Conservation (phyloP, 2,113 vertebrate species). For the Nothocercus julius region DNA sequence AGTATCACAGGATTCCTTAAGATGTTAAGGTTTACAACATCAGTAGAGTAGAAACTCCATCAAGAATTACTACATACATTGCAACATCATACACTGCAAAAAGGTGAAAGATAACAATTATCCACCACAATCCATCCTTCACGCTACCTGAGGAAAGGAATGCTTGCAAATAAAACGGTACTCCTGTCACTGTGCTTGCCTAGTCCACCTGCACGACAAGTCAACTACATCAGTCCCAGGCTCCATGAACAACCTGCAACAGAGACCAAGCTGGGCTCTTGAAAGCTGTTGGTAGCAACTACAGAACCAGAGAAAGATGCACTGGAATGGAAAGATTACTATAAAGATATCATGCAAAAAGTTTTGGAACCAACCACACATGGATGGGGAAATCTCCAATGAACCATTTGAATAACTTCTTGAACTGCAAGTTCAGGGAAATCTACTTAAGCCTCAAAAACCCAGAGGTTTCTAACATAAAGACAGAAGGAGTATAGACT, state of each 20-base stretch:
- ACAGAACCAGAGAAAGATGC: not conserved
- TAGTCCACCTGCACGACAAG: not conserved
- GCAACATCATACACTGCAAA: not conserved
- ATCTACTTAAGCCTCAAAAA: not conserved
- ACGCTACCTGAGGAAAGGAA: not conserved
- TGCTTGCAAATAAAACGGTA: not conserved
- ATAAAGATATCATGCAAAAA: not conserved
- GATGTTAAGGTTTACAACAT: not conserved
- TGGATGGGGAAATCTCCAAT: not conserved
- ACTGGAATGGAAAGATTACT: not conserved
- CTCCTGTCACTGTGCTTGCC: not conserved
- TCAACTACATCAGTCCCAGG: rapidly evolving
- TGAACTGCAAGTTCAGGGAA: not conserved
- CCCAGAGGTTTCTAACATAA: not conserved
- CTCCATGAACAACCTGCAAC: not conserved
- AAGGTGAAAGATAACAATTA: not conserved
- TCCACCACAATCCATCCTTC: not conserved
- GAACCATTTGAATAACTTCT: not conserved
- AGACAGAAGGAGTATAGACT: not conserved
- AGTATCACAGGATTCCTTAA: not conserved
- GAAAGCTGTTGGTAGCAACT: not conserved
- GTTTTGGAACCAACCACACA: not conserved
- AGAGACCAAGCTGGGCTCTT: not conserved
- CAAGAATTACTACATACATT: not conserved
- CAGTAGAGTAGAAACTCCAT: not conserved